Evolutionary conservation across 2,113 vertebrate genomes (phyloP), one percentile per base, ranked within the genome.

Genomic region (Cololabis saira): DNA sequence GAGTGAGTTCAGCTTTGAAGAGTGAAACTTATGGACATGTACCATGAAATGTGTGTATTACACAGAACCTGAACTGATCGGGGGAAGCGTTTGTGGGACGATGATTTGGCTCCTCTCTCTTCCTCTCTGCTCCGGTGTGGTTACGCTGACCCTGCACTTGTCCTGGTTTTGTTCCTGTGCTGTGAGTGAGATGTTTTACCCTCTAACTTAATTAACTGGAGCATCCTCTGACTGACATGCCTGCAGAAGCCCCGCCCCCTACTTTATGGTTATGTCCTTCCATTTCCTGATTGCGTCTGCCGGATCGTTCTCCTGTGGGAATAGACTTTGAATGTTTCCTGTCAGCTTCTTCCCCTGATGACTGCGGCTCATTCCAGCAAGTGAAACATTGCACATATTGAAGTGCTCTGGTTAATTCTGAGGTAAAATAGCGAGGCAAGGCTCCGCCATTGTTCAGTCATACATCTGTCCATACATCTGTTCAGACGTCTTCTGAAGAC

Each of bases 181-280:
- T 71, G 44, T 67, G 82, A 76, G 69, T 62, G 71, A 87, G 85
- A 74, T 7, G 51, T 57, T 75, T 63, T 16, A 56, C 63, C 64
- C 47, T 47, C 73, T 88, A 83, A 90, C 84, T 87, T 75, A 77
- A 89, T 91, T 82, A 88, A 90, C 53, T 57, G 27, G 61, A 61
- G 63, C 65, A 30, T 73, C 67, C 64, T 52, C 56, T 52, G 27
- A 22, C 54, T 41, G 49, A 61, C 75, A 69, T 18, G 59, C 66
- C 30, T 64, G 53, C 53, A 12, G 40, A 44, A 52, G 47, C 18
- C 37, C 71, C 59, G 21, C 52, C 61, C 14, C 58, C 54, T 42
- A 4, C 17, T 54, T 76, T 74, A 82, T 80, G 75, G 48, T 83
- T 63, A 81, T 81, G 27, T 27, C 17, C 16, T 4, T 77, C 73